Evolutionary conservation across 1,140 invertebrate species (phyloP).

Genomic region (Fopius arisanus): DNA sequence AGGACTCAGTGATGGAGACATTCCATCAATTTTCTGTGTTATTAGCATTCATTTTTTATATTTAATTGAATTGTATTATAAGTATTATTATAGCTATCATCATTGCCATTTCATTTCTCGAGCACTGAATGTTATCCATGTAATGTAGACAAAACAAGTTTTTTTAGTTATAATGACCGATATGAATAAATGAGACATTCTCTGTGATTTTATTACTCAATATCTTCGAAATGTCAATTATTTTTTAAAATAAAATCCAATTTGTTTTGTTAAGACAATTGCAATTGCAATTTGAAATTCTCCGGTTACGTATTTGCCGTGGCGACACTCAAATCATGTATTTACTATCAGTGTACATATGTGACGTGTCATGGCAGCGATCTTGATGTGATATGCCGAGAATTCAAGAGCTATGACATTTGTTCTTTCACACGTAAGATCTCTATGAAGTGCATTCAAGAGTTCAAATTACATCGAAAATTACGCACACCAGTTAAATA

Average conservation of each 20-base stretch:
- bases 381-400: slow-evolving; percentile 22
- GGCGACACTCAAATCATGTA: no score
- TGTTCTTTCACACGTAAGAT: background rate
- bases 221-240: no score
- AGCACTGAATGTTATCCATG: no score
- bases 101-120: no score
- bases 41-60: background rate
- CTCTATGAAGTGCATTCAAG: background rate
- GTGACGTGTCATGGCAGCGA: slow-evolving; percentile 50
- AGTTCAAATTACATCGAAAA: background rate
- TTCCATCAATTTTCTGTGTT: background rate
- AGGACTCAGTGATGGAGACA: background rate
- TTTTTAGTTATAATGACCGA: no score
- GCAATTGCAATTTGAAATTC: background rate
- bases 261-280: background rate
- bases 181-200: background rate
- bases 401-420: slow-evolving; percentile 6
- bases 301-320: background rate
- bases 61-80: no score
- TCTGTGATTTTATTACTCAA: background rate
- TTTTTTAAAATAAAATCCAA: no score
- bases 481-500: background rate
- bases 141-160: no score
- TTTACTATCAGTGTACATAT: no score
- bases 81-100: no score